Conservation (phyloP, 2,113 vertebrate species). For the Trachemys scripta region DNA sequence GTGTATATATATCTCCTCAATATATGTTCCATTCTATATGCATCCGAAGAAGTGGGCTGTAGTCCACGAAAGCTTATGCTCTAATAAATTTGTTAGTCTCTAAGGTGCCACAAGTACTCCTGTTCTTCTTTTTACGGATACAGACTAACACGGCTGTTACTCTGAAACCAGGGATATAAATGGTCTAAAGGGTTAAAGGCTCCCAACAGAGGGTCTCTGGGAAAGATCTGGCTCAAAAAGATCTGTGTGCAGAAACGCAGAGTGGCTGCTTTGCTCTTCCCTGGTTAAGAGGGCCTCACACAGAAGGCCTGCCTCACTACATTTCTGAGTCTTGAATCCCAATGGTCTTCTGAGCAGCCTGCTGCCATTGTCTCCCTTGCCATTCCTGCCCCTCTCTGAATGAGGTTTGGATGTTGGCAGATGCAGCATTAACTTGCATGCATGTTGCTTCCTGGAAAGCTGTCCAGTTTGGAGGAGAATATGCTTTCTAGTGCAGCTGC, state of each 20-base stretch:
- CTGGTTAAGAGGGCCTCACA: neutral
- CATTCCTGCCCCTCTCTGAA: accelerated
- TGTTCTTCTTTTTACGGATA: too few relatives aligned
- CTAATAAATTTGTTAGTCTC: too few relatives aligned
- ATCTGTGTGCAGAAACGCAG: neutral
- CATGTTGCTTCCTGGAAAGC: neutral
- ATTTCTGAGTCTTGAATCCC: neutral
- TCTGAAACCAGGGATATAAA: neutral
- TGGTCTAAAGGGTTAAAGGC: conserved; percentile 11
- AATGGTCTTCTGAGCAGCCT: neutral
- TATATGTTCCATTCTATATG: too few relatives aligned
- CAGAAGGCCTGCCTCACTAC: neutral
- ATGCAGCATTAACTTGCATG: neutral
- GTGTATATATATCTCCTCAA: too few relatives aligned
- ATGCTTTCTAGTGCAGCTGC: neutral
- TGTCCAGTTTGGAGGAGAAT: neutral
- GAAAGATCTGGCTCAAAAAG: neutral
- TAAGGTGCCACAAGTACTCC: too few relatives aligned
- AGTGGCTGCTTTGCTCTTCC: neutral
- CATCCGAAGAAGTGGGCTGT: too few relatives aligned
- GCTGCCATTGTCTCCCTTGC: neutral
- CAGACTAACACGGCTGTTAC: too few relatives aligned
- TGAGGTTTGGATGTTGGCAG: neutral
- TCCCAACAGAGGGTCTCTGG: neutral
- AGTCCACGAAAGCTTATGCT: too few relatives aligned